Evolutionary conservation across 2,797 vertebrate genomes (phyloP).

Genomic region (Coluber constrictor): DNA sequence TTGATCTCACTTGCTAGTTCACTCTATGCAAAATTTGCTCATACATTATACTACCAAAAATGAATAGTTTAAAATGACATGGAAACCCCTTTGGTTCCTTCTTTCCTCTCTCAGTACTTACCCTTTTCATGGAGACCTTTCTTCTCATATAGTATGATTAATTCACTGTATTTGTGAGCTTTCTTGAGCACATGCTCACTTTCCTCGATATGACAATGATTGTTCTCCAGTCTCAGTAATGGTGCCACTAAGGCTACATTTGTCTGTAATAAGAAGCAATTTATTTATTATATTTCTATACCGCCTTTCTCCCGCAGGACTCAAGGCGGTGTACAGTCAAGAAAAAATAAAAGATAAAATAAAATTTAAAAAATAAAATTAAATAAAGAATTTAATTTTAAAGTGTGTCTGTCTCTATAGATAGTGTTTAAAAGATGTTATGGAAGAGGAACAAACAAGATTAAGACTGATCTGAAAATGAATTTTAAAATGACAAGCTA

Average conservation of each 20-base stretch:
- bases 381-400: background rate
- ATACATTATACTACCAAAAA: background rate
- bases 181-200: slow-evolving; percentile 97
- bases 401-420: background rate
- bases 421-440: background rate
- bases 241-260: slow-evolving; percentile 96
- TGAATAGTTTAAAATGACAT: background rate
- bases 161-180: slow-evolving; percentile 96
- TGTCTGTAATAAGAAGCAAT: slow-evolving; percentile 74
- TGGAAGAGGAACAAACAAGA: background rate
- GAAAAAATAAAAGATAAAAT: too few relatives aligned
- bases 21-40: background rate
- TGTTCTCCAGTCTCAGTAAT: slow-evolving; percentile 93
- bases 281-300: background rate
- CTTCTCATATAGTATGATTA: slow-evolving; percentile 98
- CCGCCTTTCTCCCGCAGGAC: too few relatives aligned
- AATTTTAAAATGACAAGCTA: background rate
- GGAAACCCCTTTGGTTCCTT: background rate
- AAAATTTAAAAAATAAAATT: too few relatives aligned
- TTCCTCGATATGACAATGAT: slow-evolving; percentile 98
- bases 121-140: slow-evolving; percentile 97
- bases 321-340: too few relatives aligned
- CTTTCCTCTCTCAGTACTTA: slow-evolving; percentile 47
- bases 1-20: background rate
- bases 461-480: background rate